A percentile compares a stretch with the other conserved stretches of the same genome.
These are phyloP conservation scores for Elegia similella DNA, from an alignment of 2,888 invertebrate species.

Conservation along the genomic window DNA sequence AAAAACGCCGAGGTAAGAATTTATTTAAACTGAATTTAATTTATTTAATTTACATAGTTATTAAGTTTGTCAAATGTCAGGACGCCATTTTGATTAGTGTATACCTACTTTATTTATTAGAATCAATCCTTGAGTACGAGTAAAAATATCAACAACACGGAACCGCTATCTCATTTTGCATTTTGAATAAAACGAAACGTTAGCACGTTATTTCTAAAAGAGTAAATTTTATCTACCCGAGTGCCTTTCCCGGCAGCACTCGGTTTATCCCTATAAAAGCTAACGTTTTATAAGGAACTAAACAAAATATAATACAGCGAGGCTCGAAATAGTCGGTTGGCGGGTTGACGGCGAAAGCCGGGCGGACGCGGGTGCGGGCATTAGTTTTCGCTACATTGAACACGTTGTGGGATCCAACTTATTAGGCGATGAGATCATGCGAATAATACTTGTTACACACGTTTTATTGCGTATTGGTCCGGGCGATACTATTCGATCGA, in stretches of 20 bases:
- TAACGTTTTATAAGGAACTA: constrained; percentile 36
- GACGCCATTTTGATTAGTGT: too few relatives aligned
- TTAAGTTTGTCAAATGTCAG: too few relatives aligned
- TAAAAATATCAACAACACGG: neutral
- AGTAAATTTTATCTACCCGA: constrained; percentile 9
- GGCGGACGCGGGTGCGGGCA: constrained; percentile 51
- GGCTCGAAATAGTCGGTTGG: constrained; percentile 51
- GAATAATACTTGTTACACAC: constrained; percentile 76
- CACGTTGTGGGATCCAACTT: constrained; percentile 77
- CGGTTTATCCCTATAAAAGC: constrained; percentile 17
- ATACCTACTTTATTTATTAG: too few relatives aligned
- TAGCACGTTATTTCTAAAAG: neutral
- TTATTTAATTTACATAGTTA: too few relatives aligned
- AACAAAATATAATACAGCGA: constrained; percentile 50
- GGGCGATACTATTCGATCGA: constrained; percentile 55
- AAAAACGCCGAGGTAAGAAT: too few relatives aligned
- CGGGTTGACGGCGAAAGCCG: constrained; percentile 51
- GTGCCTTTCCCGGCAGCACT: constrained; percentile 4
- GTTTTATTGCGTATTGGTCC: constrained; percentile 74
- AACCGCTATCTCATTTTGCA: neutral
- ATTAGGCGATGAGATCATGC: constrained; percentile 79
- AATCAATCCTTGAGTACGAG: too few relatives aligned
- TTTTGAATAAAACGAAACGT: neutral
- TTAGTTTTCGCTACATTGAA: constrained; percentile 74
- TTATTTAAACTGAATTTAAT: too few relatives aligned